A percentile compares a stretch with the other conserved stretches of the same genome.
Conservation (phyloP, 2,113 vertebrate species). For the Nothoprocta pentlandii region DNA sequence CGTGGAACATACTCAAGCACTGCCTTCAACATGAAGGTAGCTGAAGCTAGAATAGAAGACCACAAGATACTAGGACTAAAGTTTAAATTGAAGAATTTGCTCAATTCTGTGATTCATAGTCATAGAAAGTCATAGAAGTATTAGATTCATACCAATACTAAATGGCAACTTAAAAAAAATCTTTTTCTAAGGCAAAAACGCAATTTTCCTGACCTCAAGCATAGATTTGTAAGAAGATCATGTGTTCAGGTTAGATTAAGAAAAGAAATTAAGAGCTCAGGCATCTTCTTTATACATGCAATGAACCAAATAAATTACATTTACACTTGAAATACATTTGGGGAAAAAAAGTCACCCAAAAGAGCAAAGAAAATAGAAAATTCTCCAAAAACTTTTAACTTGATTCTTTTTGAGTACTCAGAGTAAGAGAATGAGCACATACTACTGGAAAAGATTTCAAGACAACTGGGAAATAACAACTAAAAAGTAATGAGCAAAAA, state of each 20-base stretch:
- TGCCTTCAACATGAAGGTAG: background rate
- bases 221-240: background rate
- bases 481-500: background rate
- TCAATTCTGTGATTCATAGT: background rate
- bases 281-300: background rate
- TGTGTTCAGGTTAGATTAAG: background rate
- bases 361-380: background rate
- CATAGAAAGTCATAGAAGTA: constrained; percentile 28
- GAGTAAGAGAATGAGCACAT: background rate
- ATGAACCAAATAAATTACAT: constrained; percentile 9
- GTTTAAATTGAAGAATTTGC: background rate
- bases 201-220: constrained; percentile 28
- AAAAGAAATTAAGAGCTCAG: constrained; percentile 10
- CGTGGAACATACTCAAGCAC: background rate
- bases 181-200: constrained; percentile 20
- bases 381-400: background rate
- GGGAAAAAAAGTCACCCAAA: background rate
- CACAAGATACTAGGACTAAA: background rate
- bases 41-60: background rate
- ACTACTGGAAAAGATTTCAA: background rate
- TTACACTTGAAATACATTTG: background rate
- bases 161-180: constrained; percentile 20
- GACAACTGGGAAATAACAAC: background rate
- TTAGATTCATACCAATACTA: constrained; percentile 19
- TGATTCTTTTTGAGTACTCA: background rate